Evolutionary conservation across 2,888 invertebrate genomes (phyloP).

Genomic region (Didymodactylos carnosus): DNA sequence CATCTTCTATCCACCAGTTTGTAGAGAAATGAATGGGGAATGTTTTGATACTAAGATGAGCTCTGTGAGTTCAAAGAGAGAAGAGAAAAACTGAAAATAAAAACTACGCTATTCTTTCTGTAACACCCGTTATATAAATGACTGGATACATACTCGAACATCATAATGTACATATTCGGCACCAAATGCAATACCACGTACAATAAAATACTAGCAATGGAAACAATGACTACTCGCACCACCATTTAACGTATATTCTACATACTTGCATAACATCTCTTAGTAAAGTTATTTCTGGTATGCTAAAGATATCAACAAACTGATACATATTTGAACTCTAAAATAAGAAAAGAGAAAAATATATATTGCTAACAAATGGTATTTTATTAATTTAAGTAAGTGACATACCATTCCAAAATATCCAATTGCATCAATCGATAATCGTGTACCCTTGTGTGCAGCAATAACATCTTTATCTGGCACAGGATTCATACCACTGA

Average conservation of each 20-base stretch:
- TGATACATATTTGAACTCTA: constrained; percentile 63
- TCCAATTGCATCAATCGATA: constrained; percentile 26
- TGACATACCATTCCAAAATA: constrained; percentile 10
- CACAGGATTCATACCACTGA: constrained; percentile 53
- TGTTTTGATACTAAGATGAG: too few relatives aligned
- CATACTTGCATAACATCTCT: constrained; percentile 64
- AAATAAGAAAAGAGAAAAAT: constrained; percentile 45
- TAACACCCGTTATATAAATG: too few relatives aligned
- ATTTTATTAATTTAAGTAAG: constrained; percentile 14
- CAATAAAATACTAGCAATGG: constrained; percentile 59
- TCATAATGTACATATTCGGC: constrained; percentile 85
- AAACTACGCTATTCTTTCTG: too few relatives aligned
- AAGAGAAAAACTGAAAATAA: neutral
- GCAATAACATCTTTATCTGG: constrained; percentile 61
- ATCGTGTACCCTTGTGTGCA: constrained; percentile 46
- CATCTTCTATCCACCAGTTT: too few relatives aligned
- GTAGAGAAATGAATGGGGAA: too few relatives aligned
- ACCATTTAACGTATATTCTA: neutral
- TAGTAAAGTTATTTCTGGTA: constrained; percentile 79
- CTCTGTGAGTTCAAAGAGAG: too few relatives aligned
- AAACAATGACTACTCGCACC: neutral
- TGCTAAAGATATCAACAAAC: constrained; percentile 79
- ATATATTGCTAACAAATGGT: constrained; percentile 8
- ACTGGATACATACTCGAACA: constrained; percentile 64
- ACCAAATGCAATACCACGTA: constrained; percentile 70